Base-by-base conservation (phyloP, 2,113 vertebrate genomes). In the Anoplopoma fimbria region DNA sequence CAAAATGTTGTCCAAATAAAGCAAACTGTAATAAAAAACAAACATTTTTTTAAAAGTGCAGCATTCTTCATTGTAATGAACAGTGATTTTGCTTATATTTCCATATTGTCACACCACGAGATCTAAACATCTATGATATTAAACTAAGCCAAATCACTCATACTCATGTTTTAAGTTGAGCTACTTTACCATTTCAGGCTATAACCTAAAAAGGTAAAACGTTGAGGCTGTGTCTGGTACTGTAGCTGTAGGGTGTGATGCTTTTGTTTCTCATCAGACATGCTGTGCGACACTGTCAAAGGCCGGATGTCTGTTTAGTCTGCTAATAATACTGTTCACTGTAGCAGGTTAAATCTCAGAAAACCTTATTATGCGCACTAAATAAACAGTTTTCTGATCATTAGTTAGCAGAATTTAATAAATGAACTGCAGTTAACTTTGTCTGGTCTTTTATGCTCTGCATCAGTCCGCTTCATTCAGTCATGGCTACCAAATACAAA, bases 201-300 rank as follows among this genome's bases (percentile, higher is more conserved):
- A 19, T 33, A 25, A 45, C 1, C 23, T 40, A 8, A 51, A 51
- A 13, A 15, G 25, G 14, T 6, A 5, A 34, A 19, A 71, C 13
- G 38, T 2, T 3, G 10, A 64, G 15, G 49, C 12, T 40, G 53
- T 0, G 12, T 31, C 7, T 49, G 31, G 13, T 36, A 4, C 25
- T 81, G 77, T 12, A 7, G 76, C 69, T 55, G 33, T 0, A 36
- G 34, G 63, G 36, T 55, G 72, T 85, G 73, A 81, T 72, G 69
- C 62, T 55, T 72, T 67, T 57, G 45, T 69, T 51, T 21, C 29
- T 17, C 65, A 34, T 64, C 57, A 57, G 40, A 72, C 40, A 58
- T n/a, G 42, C 21, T 69, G 27, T 7, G 21, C 14, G 25, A 51
- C 36, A 51, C 63, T 49, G 68, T 77, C 51, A 81, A 45, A 75